Evolutionary conservation across 2,888 invertebrate species (phyloP), one percentile per base, ranked within the genome.

Genomic region (Anoncus sp.): DNA sequence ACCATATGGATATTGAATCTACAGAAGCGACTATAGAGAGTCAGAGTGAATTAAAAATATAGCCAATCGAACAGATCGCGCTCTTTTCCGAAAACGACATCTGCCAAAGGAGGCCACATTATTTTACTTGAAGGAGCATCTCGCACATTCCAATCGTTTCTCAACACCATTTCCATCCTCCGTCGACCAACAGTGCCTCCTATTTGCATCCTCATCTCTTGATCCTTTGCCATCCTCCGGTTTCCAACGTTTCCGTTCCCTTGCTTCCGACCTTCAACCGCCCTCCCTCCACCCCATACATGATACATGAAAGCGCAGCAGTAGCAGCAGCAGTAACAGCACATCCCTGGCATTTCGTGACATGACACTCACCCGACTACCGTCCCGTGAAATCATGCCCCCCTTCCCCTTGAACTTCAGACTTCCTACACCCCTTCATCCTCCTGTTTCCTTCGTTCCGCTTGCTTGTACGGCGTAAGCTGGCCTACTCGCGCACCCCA

Each of bases 311-410:
- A 85, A 84, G 67, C 51, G 53, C 51, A 62, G 53, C 24, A 75
- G 55, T 55, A 62, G 53, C 79, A 60, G 59, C 51, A 62, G 55
- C 20, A 75, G 55, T 55, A 57, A 45, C 78, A 60, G 59, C 77
- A 70, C 74, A 84, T 83, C 83, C 77, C 80, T 77, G 81, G 81
- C 84, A 86, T 87, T 85, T 84, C 84, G 82, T 82, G 83, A 85
- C 86, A 86, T 83, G 89, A 89, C 87, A 86, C 87, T 88, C 88
- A 87, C 83, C 85, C 85, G 86, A 81, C 84, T 86, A 88, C 81
- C 86, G 85, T 87, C 82, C 89, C 89, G 89, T 90, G 87, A 90
- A 90, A 90, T 90, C 88, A 88, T 87, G 86, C 87, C 82, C 85
- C 85, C 85, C 88, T 87, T 85, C 87, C 82, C 85, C 85, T 84